phyloP scores from a whole-genome alignment of 2,888 invertebrate genomes.

The Temnothorax unifasciatus region DNA sequence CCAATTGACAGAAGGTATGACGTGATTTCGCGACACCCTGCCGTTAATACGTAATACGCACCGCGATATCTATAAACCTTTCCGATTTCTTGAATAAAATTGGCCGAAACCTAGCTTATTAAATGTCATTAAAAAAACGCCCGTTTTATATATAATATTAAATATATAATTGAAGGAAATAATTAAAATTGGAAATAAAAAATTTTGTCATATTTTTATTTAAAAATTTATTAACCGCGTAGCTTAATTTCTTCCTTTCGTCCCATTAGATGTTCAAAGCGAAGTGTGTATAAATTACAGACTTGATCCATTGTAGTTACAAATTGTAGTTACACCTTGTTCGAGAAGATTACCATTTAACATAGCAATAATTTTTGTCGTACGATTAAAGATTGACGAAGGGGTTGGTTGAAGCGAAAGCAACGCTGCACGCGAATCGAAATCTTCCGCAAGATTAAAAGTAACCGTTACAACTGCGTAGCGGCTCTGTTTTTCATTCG shows the following conservation, averaged over 20 bases:
- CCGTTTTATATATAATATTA: not conserved
- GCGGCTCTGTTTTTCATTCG: constrained; percentile 16
- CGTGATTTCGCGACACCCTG: constrained; percentile 35
- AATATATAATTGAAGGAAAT: not conserved
- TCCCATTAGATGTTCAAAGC: not conserved
- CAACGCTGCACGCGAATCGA: not conserved
- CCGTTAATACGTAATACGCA: not conserved
- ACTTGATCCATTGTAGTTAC: not conserved
- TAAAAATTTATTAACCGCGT: not conserved
- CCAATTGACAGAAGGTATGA: constrained; percentile 53
- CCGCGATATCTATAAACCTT: not conserved
- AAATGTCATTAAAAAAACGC: not conserved
- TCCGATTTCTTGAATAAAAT: not conserved
- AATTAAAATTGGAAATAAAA: too few relatives aligned
- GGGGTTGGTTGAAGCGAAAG: not conserved
- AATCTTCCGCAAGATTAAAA: not conserved
- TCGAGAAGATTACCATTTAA: not conserved
- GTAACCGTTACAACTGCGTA: not conserved
- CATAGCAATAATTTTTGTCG: not conserved
- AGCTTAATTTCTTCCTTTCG: not conserved
- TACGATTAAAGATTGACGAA: not conserved
- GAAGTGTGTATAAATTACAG: not conserved
- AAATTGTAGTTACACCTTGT: not conserved
- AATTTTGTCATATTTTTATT: not conserved
- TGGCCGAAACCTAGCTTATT: not conserved